Evolutionary conservation across 2,888 invertebrate species (phyloP), one percentile per base, ranked within the genome.

Genomic region (Lasioglossum villosulum): DNA sequence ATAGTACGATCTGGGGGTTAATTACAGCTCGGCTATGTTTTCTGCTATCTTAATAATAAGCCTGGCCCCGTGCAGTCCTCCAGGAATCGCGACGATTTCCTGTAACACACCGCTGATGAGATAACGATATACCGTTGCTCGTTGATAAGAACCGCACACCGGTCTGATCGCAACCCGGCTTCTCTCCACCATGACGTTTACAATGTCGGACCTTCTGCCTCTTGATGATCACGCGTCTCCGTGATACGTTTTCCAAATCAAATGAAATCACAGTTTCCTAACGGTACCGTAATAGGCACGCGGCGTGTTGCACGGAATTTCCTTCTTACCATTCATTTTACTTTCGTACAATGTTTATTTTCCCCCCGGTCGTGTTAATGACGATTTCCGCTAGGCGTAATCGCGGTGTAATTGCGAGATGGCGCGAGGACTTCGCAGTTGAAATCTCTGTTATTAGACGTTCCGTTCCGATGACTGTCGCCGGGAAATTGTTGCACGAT

Each of bases 71-170:
- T 16, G 27, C 66, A 34, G 66, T 66, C 34, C 66, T 34, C 66
- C 19, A 68, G 34, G 86, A 81, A 84, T 86, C 82, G 79, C 83
- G 86, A 87, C 86, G 86, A 87, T 87, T 86, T 86, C 87, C 83
- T 83, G 83, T 63, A 80, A 80, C 74, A 80, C 66, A 75, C 52
- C 23, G 27, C 39, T 66, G 84, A 86, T 80, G 83, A 68, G 82
- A 84, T 87, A 86, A 83, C 83, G 78, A 83, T 86, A 48, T 75
- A 83, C 83, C 86, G 87, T 87, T 83, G 59, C 56, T 30, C 74
- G 66, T 52, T 82, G 86, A 83, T 86, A 84, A 79, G 76, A 27
- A 14, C 42, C 42, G 19, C 30, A 45, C 70, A 45, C 78, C n/a
- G 37, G 76, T 42, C 56, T 80, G 78, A 77, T 80, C 68, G 23